A percentile compares a stretch with the other conserved stretches of the same genome.
These are phyloP conservation scores for Heteromormyrus szaboi DNA, from an alignment of 2,797 vertebrate genomes.

Conservation along the genomic window DNA sequence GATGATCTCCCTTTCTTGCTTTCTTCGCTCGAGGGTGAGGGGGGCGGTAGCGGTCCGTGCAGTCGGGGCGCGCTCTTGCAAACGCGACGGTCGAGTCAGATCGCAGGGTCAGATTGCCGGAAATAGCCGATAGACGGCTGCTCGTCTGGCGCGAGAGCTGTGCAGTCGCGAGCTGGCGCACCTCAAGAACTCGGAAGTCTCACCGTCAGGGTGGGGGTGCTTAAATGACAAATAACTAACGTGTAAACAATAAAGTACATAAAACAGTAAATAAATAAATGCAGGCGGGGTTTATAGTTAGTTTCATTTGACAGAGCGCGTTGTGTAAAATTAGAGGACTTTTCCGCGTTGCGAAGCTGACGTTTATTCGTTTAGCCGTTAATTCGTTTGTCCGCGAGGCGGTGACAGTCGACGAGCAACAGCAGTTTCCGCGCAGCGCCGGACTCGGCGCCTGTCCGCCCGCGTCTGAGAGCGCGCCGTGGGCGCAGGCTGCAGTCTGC, in stretches of 20 bases:
- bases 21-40: neutral
- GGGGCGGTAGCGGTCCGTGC: neutral
- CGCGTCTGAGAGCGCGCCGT: neutral
- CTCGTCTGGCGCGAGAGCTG: neutral
- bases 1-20: neutral
- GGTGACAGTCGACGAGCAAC: neutral
- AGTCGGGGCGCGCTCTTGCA: neutral
- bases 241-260: neutral
- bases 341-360: neutral
- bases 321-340: neutral
- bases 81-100: neutral
- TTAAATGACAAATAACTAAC: neutral
- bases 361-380: neutral
- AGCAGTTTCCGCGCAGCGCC: neutral
- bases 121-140: neutral
- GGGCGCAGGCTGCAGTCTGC: neutral
- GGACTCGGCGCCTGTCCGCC: neutral
- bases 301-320: neutral
- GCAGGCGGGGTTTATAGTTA: neutral
- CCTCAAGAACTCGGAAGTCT: neutral
- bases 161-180: neutral
- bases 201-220: neutral
- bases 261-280: neutral
- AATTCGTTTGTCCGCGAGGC: neutral
- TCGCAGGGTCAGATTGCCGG: neutral